phyloP scores from a whole-genome alignment of 2,797 vertebrate genomes.

The Masticophis lateralis region DNA sequence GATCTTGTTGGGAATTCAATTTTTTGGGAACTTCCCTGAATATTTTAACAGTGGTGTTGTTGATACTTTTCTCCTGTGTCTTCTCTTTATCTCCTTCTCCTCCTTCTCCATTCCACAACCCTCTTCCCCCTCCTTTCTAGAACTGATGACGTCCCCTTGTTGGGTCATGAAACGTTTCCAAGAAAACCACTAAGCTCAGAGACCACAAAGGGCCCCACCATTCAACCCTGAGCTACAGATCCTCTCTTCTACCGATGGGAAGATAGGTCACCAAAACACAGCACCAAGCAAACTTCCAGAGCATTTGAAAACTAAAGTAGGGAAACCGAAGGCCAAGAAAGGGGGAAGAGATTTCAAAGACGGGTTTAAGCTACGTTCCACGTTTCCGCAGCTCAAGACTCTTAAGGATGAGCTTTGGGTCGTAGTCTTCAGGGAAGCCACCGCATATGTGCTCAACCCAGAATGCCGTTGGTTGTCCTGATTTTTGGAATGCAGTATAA shows the following conservation, averaged over 20 bases:
- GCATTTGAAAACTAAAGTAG: not conserved
- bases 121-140: not conserved
- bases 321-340: not conserved
- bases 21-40: not conserved
- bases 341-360: not conserved
- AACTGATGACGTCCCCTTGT: not conserved
- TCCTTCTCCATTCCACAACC: not conserved
- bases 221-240: not conserved
- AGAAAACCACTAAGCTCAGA: not conserved
- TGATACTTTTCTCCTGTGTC: not conserved
- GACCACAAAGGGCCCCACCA: not conserved
- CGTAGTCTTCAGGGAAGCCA: conserved; percentile 54
- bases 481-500: conserved; percentile 70
- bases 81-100: too few relatives aligned
- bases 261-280: not conserved
- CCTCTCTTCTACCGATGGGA: not conserved
- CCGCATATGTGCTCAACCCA: conserved; percentile 74
- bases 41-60: not conserved
- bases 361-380: not conserved
- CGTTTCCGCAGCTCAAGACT: not conserved
- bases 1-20: not conserved
- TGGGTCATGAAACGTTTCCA: not conserved
- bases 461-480: conserved; percentile 71
- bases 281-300: not conserved
- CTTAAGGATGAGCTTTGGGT: not conserved